A percentile compares a stretch with the other conserved stretches of the same genome.
phyloP scores from a whole-genome alignment of 2,113 vertebrate species.

The Otis tarda region DNA sequence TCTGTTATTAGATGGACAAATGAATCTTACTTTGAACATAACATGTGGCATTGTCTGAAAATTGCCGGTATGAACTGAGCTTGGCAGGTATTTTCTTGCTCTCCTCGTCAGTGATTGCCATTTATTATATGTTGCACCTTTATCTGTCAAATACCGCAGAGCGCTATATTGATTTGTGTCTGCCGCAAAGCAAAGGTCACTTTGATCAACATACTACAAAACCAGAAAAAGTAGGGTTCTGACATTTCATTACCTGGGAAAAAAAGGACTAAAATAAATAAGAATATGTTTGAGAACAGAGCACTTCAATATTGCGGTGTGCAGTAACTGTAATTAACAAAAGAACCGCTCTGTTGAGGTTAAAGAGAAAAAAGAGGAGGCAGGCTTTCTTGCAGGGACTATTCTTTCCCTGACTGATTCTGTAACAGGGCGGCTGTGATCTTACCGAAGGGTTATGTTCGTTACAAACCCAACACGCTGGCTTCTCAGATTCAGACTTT shows the following conservation, averaged over 20 bases:
- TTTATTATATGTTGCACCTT: conserved; percentile 90
- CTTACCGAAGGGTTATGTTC: conserved; percentile 60
- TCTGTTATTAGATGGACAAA: conserved; percentile 83
- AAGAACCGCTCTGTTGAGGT: conserved; percentile 77
- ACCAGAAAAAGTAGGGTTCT: conserved; percentile 79
- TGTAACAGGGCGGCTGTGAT: conserved; percentile 75
- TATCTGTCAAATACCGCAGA: conserved; percentile 83
- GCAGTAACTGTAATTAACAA: conserved; percentile 89
- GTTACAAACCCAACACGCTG: conserved; percentile 32
- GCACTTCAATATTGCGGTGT: conserved; percentile 79
- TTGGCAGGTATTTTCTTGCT: conserved; percentile 84
- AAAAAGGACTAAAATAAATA: conserved; percentile 82
- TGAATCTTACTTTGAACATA: conserved; percentile 88
- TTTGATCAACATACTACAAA: conserved; percentile 87
- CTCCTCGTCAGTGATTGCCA: conserved; percentile 80
- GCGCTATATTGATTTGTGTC: conserved; percentile 88
- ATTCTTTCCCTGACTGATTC: conserved; percentile 73
- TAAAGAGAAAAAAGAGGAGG: conserved; percentile 64
- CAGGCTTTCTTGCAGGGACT: conserved; percentile 63
- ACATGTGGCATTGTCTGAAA: conserved; percentile 87
- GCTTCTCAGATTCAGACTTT: conserved; percentile 31
- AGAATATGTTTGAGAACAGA: conserved; percentile 84
- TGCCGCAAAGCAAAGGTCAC: conserved; percentile 85
- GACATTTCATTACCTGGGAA: conserved; percentile 89
- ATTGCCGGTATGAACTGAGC: conserved; percentile 84